These are phyloP conservation scores for Climacteris rufus DNA, from an alignment of 2,113 vertebrate species.

Conservation along the genomic window DNA sequence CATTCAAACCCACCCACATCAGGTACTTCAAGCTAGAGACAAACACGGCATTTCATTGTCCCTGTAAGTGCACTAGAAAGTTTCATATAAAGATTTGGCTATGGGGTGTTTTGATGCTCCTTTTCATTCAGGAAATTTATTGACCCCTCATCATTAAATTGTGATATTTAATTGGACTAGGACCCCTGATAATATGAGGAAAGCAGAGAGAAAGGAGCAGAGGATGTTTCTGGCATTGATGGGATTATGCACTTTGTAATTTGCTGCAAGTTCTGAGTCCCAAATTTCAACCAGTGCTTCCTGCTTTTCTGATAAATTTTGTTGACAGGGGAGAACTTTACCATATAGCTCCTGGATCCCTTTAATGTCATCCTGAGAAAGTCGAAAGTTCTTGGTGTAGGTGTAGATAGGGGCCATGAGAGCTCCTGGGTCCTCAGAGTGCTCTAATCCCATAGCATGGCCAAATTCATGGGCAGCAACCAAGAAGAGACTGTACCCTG, in stretches of 20 bases:
- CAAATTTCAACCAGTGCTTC: not conserved
- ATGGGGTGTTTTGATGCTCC: not conserved
- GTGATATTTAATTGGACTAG: not conserved
- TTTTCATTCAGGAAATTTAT: not conserved
- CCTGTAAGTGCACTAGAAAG: not conserved
- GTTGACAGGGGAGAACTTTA: conserved; percentile 9
- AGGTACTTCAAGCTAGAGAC: not conserved
- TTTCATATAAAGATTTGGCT: not conserved
- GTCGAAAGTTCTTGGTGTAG: conserved; percentile 89
- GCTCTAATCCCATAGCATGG: conserved; percentile 94
- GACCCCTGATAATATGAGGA: not conserved
- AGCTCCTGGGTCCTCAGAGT: conserved; percentile 92
- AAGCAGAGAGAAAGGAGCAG: not conserved
- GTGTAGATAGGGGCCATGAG: conserved; percentile 97
- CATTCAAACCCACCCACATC: not conserved
- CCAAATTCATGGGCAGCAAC: conserved; percentile 98
- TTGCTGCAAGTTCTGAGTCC: not conserved
- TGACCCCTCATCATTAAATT: not conserved
- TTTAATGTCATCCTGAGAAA: conserved; percentile 89
- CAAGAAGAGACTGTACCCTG: conserved; percentile 96
- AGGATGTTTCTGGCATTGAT: not conserved
- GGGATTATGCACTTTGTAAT: not conserved
- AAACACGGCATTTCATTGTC: not conserved
- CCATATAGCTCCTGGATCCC: conserved; percentile 97
- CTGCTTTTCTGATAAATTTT: not conserved